Base-by-base conservation (phyloP, 2,888 invertebrate species). In the Zaprionus lineosus region DNA sequence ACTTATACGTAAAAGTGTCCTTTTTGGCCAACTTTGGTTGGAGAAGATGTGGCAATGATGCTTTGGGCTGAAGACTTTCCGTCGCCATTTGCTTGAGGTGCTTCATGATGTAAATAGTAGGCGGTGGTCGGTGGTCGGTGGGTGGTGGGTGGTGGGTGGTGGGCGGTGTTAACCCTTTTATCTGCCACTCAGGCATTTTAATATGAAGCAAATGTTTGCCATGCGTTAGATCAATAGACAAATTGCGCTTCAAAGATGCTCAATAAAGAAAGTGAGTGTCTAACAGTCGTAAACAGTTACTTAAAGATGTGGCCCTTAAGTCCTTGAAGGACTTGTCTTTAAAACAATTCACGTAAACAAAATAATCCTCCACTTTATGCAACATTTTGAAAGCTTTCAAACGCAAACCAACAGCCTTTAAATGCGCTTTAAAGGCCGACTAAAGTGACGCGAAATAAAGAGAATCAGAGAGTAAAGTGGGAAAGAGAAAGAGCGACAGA, bases 1-100 rank as follows among this genome's bases (percentile, higher is more conserved):
- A 70, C 68, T 72, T 67, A 62, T 52, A 66, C 48, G 47, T 39
- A 71, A 70, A 69, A 71, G 74, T 74, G 75, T 74, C 72, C 71
- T 58, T 72, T 71, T 72, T 72, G 52, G 50, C 48, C 51, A 24
- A 16, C 21, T 29, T 26, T 31, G 51, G 48, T 4, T 36, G 43
- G 34, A 44, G 63, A 6, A 40, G 46, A 63, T 52, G 39, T 21
- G 11, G 52, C 18, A 14, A 26, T 31, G 5, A 9, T 16, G 15
- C 33, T 29, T 24, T 18, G 29, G 34, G 40, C 21, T 21, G 33
- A 41, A 33, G n/a, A n/a, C n/a, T n/a, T n/a, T n/a, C n/a, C n/a
- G n/a, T n/a, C n/a, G n/a, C n/a, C n/a, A n/a, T n/a, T n/a, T n/a
- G n/a, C n/a, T n/a, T n/a, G n/a, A n/a, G n/a, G n/a, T n/a, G n/a